These are phyloP conservation scores for Rhogogaster chlorosoma DNA, from an alignment of 2,888 invertebrate species.

Conservation along the genomic window DNA sequence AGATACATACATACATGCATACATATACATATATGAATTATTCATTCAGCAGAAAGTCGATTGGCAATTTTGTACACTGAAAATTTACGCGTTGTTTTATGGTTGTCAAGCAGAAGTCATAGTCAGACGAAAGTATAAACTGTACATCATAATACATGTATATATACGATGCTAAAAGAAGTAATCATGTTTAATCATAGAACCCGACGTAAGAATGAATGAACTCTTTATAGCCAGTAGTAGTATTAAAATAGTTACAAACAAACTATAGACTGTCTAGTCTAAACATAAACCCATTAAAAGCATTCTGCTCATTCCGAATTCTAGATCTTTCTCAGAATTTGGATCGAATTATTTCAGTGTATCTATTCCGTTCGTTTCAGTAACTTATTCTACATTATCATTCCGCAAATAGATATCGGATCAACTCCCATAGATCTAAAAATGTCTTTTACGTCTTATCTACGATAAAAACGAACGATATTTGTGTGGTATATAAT, in stretches of 20 bases:
- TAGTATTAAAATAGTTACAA: neutral
- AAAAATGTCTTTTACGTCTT: neutral
- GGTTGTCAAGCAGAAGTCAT: neutral
- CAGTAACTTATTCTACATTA: neutral
- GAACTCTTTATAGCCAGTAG: neutral
- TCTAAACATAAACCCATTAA: neutral
- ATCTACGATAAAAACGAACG: neutral
- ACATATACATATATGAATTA: neutral
- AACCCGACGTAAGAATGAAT: neutral
- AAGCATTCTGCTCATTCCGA: neutral
- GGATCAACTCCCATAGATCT: neutral
- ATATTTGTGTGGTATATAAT: neutral
- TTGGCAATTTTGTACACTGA: conserved; percentile 7
- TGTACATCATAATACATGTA: neutral
- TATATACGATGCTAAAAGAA: neutral
- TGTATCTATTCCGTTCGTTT: neutral
- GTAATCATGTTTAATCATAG: conserved; percentile 13
- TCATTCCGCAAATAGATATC: neutral
- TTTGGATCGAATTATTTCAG: conserved; percentile 12
- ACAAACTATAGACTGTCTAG: neutral
- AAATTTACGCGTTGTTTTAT: neutral
- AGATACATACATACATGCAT: neutral
- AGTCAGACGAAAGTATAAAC: neutral
- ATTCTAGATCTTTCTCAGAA: neutral
- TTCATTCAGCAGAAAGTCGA: neutral